Evolutionary conservation across 35 echinoderm and acorn worm species (phyloP).

Genomic region (Heliocidaris erythrogramma): DNA sequence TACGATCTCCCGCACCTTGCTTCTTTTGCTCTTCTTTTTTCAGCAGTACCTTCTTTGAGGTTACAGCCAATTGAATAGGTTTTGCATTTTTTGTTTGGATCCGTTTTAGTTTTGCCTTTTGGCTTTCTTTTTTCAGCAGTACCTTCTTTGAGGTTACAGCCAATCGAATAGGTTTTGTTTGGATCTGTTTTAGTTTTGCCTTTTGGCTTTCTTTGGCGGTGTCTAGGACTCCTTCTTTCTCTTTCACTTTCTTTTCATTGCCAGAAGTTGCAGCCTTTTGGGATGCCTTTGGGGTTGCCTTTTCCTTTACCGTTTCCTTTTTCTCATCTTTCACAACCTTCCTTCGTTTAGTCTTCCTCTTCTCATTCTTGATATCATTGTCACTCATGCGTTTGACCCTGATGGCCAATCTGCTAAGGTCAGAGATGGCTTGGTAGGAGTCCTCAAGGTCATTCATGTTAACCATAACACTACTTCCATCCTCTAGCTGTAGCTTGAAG

Average conservation of each 20-base stretch:
- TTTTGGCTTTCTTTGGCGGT: background rate
- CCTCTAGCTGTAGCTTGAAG: slow-evolving; percentile 4
- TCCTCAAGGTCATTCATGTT: slow-evolving; percentile 26
- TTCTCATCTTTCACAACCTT: background rate
- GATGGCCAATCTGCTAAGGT: background rate
- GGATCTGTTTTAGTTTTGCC: background rate
- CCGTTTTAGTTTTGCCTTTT: background rate
- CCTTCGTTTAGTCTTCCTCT: background rate
- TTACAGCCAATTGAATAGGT: background rate
- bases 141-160: background rate
- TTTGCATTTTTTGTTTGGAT: background rate
- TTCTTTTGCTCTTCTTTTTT: too few species aligned
- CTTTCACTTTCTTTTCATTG: background rate
- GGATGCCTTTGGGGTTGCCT: background rate
- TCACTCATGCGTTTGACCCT: slow-evolving; percentile 7
- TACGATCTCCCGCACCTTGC: too few species aligned
- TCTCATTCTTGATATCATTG: background rate
- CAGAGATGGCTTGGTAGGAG: background rate
- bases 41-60: background rate
- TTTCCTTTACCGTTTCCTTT: background rate
- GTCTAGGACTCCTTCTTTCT: background rate
- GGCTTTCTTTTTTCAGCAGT: background rate
- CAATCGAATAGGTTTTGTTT: background rate
- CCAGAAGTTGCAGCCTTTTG: too few species aligned
- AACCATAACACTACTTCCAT: background rate